Base-by-base conservation (phyloP, 2,797 vertebrate species). In the Furcifer pardalis region DNA sequence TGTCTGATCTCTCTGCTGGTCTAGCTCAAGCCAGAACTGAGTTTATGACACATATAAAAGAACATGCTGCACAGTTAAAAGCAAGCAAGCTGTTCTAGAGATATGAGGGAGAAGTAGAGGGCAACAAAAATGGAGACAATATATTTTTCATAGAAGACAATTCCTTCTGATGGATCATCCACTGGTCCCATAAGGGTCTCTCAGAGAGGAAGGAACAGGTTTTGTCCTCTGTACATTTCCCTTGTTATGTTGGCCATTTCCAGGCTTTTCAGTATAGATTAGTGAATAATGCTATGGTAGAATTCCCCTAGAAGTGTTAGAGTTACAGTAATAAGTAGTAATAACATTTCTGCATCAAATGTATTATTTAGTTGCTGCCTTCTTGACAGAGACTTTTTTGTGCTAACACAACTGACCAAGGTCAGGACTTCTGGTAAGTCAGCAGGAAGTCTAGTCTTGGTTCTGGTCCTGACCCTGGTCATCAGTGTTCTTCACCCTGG, bases 301-400 rank as follows among this genome's bases (percentile, higher is more conserved):
- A 77, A 62, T 86, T 32, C 35, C n/a, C 59, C 78, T 46, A 81
- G 49, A 69, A 81, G 59, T 49, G 44, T 32, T 52, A 56, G 12
- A 62, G 27, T 86, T 69, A 60, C n/a, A 15, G 3, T 32, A 12
- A 37, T 69, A 52, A 77, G 32, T 69, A 69, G 7, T 62, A 77
- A 81, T n/a, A 30, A 81, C 46, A 32, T 21, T 62, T 77, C 65
- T 82, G 4, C 73, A 77, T 76, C 42, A 72, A 65, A 71, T 62
- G 49, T 62, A 69, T 77, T 81, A 27, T 9, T 19, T 76, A 25
- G 25, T 40, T 85, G 69, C 56, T 72, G 8, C 82, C 17, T 77
- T 85, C 79, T 37, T 32, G 40, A 42, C 63, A 81, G 40, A 62
- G 10, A 59, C 49, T 69, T 76, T 76, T 81, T 81, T 68, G 42